Percentiles rank a stretch among this genome's conserved stretches.
Conservation (phyloP, 2,888 invertebrate species). For the Lutraria lutraria region DNA sequence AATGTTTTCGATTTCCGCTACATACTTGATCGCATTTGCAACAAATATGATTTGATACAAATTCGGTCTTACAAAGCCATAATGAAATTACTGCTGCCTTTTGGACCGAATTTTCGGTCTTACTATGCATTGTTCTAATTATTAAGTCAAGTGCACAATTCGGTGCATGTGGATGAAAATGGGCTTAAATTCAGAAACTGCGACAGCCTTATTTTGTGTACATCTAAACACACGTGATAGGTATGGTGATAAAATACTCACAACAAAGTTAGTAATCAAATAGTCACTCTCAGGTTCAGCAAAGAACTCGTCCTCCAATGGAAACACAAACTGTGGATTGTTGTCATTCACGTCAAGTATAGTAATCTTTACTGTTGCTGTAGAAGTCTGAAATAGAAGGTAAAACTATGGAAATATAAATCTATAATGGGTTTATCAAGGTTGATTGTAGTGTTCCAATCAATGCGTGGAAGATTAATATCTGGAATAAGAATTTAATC, state of each 20-base stretch:
- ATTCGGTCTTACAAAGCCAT: too few species aligned
- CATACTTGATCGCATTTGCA: too few species aligned
- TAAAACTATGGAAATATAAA: not conserved
- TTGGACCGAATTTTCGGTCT: too few species aligned
- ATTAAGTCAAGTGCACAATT: too few species aligned
- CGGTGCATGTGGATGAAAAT: too few species aligned
- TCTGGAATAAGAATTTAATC: too few species aligned
- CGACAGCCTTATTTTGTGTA: not conserved
- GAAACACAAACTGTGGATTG: conserved; percentile 69
- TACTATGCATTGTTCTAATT: too few species aligned
- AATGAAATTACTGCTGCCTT: too few species aligned
- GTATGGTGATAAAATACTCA: conserved; percentile 31
- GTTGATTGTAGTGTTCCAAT: not conserved
- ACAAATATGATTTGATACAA: too few species aligned
- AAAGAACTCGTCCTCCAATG: conserved; percentile 22
- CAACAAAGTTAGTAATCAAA: conserved; percentile 53
- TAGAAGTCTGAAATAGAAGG: conserved; percentile 65
- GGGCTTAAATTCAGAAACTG: too few species aligned
- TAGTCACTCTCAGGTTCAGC: conserved; percentile 50
- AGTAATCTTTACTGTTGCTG: conserved; percentile 62
- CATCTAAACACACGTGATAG: not conserved
- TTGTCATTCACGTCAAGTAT: conserved; percentile 76
- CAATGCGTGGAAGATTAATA: too few species aligned
- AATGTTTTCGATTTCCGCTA: too few species aligned
- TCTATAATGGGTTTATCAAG: not conserved